phyloP scores from a whole-genome alignment of 2,888 invertebrate genomes.

The Lasioglossum villosulum region DNA sequence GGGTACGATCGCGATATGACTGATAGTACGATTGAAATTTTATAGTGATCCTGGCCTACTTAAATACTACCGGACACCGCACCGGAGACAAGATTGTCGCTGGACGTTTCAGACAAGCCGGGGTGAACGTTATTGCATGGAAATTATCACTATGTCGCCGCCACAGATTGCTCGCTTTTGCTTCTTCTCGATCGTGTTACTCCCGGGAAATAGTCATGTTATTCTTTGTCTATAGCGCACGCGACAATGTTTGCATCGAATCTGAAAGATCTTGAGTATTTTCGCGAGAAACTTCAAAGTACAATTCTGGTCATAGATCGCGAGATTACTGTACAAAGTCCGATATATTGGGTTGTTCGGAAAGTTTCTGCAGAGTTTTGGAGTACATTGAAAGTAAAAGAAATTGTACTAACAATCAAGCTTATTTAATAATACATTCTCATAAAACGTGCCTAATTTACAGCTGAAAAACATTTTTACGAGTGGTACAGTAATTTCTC shows the following conservation, averaged over 20 bases:
- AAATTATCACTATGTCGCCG: neutral
- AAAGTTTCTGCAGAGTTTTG: too few relatives aligned
- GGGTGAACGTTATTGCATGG: neutral
- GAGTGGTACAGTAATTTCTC: too few relatives aligned
- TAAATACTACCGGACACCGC: slow-evolving; percentile 7
- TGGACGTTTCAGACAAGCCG: neutral
- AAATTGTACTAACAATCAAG: too few relatives aligned
- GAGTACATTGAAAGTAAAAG: too few relatives aligned
- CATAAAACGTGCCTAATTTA: too few relatives aligned
- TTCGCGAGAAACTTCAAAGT: too few relatives aligned
- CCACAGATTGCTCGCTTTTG: neutral
- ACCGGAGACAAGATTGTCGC: slow-evolving; percentile 6
- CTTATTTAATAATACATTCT: too few relatives aligned
- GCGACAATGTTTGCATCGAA: neutral
- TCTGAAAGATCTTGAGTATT: too few relatives aligned
- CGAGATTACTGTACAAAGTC: too few relatives aligned
- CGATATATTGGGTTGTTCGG: too few relatives aligned
- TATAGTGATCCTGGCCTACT: slow-evolving; percentile 38
- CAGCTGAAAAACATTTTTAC: too few relatives aligned
- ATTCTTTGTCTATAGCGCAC: neutral
- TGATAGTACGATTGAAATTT: slow-evolving; percentile 37
- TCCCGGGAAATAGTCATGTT: neutral
- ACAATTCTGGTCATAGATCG: too few relatives aligned
- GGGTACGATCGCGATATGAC: slow-evolving; percentile 37
- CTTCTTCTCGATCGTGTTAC: neutral